phyloP scores from a whole-genome alignment of 2,797 vertebrate genomes.

The Pantherophis vulpinus region DNA sequence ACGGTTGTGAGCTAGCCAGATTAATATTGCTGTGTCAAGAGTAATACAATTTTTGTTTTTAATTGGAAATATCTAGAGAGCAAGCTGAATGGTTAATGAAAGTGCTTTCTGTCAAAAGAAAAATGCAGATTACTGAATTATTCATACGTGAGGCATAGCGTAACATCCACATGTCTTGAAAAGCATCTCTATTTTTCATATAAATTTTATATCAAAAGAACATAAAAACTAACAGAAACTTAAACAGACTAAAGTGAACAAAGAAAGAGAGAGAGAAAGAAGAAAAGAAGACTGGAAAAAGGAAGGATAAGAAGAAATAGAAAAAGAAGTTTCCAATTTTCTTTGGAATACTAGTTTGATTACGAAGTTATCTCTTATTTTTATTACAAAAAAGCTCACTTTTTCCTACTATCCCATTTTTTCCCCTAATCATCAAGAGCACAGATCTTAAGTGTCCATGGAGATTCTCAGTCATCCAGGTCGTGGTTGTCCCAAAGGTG shows the following conservation, averaged over 20 bases:
- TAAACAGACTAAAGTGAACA: not conserved
- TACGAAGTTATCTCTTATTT: not conserved
- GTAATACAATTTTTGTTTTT: not conserved
- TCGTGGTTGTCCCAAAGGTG: not conserved
- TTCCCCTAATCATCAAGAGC: not conserved
- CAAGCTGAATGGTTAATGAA: conserved; percentile 55
- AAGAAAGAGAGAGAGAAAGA: not conserved
- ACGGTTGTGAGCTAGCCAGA: rapidly evolving
- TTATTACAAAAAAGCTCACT: not conserved
- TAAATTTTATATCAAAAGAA: not conserved
- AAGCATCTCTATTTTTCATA: conserved; percentile 17
- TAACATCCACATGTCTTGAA: conserved; percentile 37
- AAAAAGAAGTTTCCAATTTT: not conserved
- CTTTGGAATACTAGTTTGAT: not conserved
- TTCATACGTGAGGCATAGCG: conserved; percentile 39
- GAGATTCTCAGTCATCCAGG: not conserved
- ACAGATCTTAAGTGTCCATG: not conserved
- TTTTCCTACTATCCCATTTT: not conserved
- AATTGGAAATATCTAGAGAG: conserved; percentile 14
- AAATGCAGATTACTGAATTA: conserved; percentile 56
- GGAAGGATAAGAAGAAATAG: not conserved
- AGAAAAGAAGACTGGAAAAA: not conserved
- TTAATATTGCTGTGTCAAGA: not conserved
- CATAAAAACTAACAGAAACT: not conserved
- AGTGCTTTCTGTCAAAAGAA: conserved; percentile 42